Evolutionary conservation across 2,797 vertebrate species (phyloP), one percentile per base, ranked within the genome.

Genomic region (Carduelis carduelis): DNA sequence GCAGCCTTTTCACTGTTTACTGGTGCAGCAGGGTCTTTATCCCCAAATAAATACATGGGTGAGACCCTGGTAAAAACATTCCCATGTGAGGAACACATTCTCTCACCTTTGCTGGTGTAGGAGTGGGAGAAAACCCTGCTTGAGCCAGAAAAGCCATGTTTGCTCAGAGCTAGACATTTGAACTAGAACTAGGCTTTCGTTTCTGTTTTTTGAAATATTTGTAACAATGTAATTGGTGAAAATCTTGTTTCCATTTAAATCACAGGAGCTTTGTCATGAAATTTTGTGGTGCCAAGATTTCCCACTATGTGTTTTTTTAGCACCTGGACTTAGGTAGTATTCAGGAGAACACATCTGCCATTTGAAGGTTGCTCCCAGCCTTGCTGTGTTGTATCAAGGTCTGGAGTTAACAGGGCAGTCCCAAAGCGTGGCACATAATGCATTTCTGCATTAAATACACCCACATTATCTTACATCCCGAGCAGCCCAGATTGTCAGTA

Each of bases 391-490:
- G 24, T 65, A n/a, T 93, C 56, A 72, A 76, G 68, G 83, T 60
- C 92, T 95, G 94, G 88, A 95, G 57, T 61, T 82, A 96, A 64
- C 55, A 44, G 79, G 60, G 86, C 60, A 91, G 65, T 86, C 46
- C 39, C 83, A 89, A 35, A 92, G 49, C 0, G 1, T 89, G 95
- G 83, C 78, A 81, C 74, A 55, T 43, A 85, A 65, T 32, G 70
- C 52, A 11, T 80, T 97, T 84, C 57, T 94, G 71, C 87, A 80
- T 74, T 86, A 78, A 85, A 83, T 92, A 97, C 97, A 97, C 97
- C 97, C 96, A 96, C 97, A 98, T 98, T 98, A 98, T 98, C 97
- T 97, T 96, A 98, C 97, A 98, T 98, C 98, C 94, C 98, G 97
- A 98, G 96, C 97, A 98, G 97, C 96, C 94, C 97, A 96, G 93